Conservation (phyloP, 2,797 vertebrate species). For the Hirundo rustica region DNA sequence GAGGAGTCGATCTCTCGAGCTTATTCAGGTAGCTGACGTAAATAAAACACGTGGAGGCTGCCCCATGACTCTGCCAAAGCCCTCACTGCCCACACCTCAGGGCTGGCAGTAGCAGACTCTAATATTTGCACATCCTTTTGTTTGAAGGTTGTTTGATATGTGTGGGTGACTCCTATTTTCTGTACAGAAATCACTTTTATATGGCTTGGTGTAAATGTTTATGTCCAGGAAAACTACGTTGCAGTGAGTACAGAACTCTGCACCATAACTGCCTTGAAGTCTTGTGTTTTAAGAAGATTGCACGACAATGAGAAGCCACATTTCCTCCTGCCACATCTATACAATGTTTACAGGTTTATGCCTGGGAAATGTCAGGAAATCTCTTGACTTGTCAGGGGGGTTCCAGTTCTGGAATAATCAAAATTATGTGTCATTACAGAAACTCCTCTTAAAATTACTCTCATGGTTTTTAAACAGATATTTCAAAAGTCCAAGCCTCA, state of each 20-base stretch:
- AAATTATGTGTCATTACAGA: not conserved
- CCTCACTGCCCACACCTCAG: not conserved
- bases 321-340: not conserved
- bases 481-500: not conserved
- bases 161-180: not conserved
- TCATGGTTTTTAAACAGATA: slow-evolving; percentile 1
- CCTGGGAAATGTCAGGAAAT: not conserved
- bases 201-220: not conserved
- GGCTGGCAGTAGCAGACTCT: not conserved
- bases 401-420: not conserved
- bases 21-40: not conserved
- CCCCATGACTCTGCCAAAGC: not conserved
- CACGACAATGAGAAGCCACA: not conserved
- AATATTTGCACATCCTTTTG: not conserved
- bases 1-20: not conserved
- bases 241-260: not conserved
- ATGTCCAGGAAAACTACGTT: not conserved
- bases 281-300: not conserved
- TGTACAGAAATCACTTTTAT: not conserved
- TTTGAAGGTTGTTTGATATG: not conserved
- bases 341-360: not conserved
- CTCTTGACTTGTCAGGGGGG: not conserved
- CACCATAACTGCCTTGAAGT: not conserved
- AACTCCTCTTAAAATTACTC: not conserved
- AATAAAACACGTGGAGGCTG: not conserved